Evolutionary conservation across 2,113 vertebrate genomes (phyloP), one percentile per base, ranked within the genome.

Genomic region (Baryphthengus martii): DNA sequence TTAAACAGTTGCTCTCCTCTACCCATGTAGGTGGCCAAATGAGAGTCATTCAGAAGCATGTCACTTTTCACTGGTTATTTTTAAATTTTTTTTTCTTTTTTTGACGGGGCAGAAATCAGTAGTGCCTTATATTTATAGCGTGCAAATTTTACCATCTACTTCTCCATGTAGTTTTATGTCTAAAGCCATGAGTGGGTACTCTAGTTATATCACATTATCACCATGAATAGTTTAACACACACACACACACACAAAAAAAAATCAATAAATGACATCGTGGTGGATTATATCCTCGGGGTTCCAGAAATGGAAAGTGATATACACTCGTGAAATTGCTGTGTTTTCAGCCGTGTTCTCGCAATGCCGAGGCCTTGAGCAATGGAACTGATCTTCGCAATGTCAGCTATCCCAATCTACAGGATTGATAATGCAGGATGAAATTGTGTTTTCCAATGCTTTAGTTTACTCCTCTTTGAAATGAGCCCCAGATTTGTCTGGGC

Each of bases 391-490:
- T 83, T 88, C 63, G 37, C 49, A 80, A 18, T 77, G 45, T 85
- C 85, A 85, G 7, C 19, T 76, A 13, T 85, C 71, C 53, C 74
- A 92, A 25, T 79, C 37, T 85, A 77, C 61, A 80, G 66, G 82
- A 88, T 58, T 86, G 82, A 88, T 94, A 94, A 92, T 63, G 35
- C 59, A 84, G 42, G 56, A 76, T 95, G 68, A 80, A 93, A 84
- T 59, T 74, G 23, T 79, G 49, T 95, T 94, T 92, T 88, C 79
- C 45, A 88, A 10, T 63, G n/a, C 16, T 93, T 93, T 90, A 88
- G 63, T 93, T 96, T 74, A 92, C 55, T 90, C 26, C 45, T 88
- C 63, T 86, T 92, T 88, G 90, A 95, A 92, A 90, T 25, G 45
- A 92, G n/a, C 62, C 42, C 10, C 18, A 12, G 11, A 66, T 93